These are phyloP conservation scores for Odobenus rosmarus DNA, from an alignment of 2,113 vertebrate species.

Conservation along the genomic window DNA sequence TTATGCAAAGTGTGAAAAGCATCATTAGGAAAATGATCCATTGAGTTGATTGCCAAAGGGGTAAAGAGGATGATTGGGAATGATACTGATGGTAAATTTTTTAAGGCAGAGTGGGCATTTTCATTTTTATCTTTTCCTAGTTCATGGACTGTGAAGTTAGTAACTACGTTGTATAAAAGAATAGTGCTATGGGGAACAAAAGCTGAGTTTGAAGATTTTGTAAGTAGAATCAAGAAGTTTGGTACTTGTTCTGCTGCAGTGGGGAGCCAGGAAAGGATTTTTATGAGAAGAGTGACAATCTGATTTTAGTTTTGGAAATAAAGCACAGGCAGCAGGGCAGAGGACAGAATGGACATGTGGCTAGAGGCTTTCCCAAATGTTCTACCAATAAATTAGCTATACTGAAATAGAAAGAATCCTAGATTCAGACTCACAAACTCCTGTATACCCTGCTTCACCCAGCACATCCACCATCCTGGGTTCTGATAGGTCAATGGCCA, in stretches of 20 bases:
- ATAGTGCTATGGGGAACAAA: neutral
- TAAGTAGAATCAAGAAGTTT: neutral
- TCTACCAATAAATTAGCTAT: neutral
- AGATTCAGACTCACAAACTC: neutral
- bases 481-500: neutral
- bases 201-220: neutral
- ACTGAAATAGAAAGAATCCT: neutral
- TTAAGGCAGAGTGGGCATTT: neutral
- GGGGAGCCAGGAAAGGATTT: neutral
- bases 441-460: neutral
- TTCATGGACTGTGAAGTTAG: neutral
- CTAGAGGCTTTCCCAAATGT: neutral
- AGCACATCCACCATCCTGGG: rapidly evolving
- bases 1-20: slow-evolving; percentile 25
- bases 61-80: neutral
- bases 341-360: neutral
- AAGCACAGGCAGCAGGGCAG: neutral
- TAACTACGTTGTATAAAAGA: neutral
- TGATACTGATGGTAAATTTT: neutral
- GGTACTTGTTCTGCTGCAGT: neutral
- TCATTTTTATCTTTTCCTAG: slow-evolving; percentile 3
- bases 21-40: slow-evolving; percentile 56
- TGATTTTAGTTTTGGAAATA: neutral
- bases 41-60: neutral
- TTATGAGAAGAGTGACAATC: neutral